phyloP scores from a whole-genome alignment of 2,888 invertebrate genomes.

The Idaea biselata region DNA sequence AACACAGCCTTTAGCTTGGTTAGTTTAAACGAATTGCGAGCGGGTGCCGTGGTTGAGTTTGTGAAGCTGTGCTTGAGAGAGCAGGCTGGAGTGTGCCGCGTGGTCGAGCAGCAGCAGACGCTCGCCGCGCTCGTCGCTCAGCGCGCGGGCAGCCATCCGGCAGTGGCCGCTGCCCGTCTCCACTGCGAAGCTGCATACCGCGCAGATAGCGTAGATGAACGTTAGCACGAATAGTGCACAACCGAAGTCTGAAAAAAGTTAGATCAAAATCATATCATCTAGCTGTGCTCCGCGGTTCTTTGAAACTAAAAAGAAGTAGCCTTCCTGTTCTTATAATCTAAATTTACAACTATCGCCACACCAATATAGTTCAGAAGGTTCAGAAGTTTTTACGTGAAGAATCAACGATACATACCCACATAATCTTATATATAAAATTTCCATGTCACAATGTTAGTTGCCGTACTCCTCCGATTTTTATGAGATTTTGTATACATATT shows the following conservation, averaged over 20 bases:
- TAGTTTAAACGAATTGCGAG: conserved; percentile 64
- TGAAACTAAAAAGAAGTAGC: too few species aligned
- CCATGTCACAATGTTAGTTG: too few species aligned
- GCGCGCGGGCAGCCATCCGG: conserved; percentile 38
- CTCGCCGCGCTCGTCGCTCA: conserved; percentile 64
- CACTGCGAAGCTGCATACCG: conserved; percentile 68
- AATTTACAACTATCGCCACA: too few species aligned
- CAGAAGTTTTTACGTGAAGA: too few species aligned
- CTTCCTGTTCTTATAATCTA: too few species aligned
- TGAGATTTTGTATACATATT: too few species aligned
- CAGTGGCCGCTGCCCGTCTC: conserved; percentile 58
- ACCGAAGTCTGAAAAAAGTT: conserved; percentile 57
- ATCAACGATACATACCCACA: too few species aligned
- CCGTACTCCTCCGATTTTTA: too few species aligned
- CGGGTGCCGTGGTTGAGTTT: conserved; percentile 65
- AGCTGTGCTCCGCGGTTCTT: too few species aligned
- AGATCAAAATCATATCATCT: neutral
- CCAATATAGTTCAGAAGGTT: too few species aligned
- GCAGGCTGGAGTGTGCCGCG: conserved; percentile 67
- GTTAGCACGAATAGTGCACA: conserved; percentile 63
- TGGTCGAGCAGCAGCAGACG: conserved; percentile 66
- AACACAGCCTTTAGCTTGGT: neutral
- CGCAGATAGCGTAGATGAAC: conserved; percentile 71
- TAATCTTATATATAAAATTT: too few species aligned
- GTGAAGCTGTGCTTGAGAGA: conserved; percentile 70